Evolutionary conservation across 2,888 invertebrate genomes (phyloP).

Genomic region (Sympetrum striolatum): DNA sequence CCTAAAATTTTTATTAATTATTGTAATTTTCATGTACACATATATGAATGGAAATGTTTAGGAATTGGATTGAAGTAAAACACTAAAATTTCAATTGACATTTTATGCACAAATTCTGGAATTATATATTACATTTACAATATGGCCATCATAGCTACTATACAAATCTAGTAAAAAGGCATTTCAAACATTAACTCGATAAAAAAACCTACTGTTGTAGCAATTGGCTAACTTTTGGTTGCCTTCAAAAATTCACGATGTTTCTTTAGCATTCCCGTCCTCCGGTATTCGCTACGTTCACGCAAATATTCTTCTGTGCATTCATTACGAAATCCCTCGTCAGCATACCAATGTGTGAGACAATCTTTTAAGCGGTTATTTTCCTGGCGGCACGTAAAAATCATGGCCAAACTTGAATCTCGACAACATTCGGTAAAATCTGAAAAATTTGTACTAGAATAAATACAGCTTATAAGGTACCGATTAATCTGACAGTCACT

Average conservation of each 20-base stretch:
- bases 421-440: slow-evolving; percentile 74
- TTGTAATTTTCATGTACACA: too few species aligned
- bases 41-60: too few species aligned
- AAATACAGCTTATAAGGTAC: slow-evolving; percentile 45
- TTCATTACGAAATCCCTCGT: slow-evolving; percentile 75
- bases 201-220: not conserved
- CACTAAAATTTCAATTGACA: too few species aligned
- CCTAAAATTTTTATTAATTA: too few species aligned
- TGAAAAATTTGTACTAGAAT: slow-evolving; percentile 52
- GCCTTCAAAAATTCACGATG: slow-evolving; percentile 52
- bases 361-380: slow-evolving; percentile 75
- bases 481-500: too few species aligned
- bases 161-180: too few species aligned
- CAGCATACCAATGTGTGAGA: slow-evolving; percentile 75
- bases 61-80: too few species aligned
- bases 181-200: too few species aligned
- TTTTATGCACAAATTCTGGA: too few species aligned
- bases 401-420: slow-evolving; percentile 70
- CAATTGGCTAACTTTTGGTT: not conserved
- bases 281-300: slow-evolving; percentile 81
- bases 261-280: slow-evolving; percentile 75
- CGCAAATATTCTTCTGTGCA: slow-evolving; percentile 82
- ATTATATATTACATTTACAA: too few species aligned
- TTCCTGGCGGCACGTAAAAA: slow-evolving; percentile 75
- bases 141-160: too few species aligned